A percentile compares a stretch with the other conserved stretches of the same genome.
These are phyloP conservation scores for Papilio xuthus DNA, from an alignment of 1,140 invertebrate genomes.

Conservation along the genomic window DNA sequence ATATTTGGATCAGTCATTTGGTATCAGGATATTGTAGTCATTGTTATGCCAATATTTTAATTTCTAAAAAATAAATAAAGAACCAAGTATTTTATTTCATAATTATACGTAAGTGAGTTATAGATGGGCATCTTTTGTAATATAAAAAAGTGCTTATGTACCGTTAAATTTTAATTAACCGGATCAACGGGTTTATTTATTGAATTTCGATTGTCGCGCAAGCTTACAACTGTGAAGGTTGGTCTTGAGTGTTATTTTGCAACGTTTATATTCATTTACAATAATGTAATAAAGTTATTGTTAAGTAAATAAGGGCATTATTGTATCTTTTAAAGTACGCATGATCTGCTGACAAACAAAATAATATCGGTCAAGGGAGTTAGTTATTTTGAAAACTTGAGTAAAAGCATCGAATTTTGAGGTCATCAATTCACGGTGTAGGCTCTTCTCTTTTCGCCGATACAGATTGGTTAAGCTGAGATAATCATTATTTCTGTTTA, in stretches of 20 bases:
- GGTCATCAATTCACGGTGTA: not conserved
- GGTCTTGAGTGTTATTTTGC: slow-evolving; percentile 47
- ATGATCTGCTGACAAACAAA: not conserved
- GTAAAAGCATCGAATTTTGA: not conserved
- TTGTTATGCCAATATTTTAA: no score
- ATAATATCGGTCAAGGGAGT: slow-evolving; percentile 6
- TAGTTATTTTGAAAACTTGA: not conserved
- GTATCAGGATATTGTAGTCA: no score
- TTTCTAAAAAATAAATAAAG: no score
- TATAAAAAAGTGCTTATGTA: slow-evolving; percentile 17
- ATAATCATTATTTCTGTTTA: not conserved
- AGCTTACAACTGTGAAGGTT: slow-evolving; percentile 74
- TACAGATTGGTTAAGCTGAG: not conserved
- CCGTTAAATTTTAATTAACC: slow-evolving; percentile 60
- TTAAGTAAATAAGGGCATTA: slow-evolving; percentile 15
- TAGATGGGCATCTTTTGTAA: not conserved
- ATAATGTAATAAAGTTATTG: slow-evolving; percentile 4
- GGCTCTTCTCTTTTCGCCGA: not conserved
- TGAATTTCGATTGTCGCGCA: slow-evolving; percentile 59
- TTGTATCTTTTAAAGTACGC: not conserved
- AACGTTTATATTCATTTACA: slow-evolving; percentile 49
- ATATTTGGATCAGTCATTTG: no score
- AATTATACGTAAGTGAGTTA: not conserved
- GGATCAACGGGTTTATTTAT: slow-evolving; percentile 64
- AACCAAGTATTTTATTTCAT: not conserved